Evolutionary conservation across 1,140 invertebrate genomes (phyloP).

Genomic region (Lepidostoma basale): DNA sequence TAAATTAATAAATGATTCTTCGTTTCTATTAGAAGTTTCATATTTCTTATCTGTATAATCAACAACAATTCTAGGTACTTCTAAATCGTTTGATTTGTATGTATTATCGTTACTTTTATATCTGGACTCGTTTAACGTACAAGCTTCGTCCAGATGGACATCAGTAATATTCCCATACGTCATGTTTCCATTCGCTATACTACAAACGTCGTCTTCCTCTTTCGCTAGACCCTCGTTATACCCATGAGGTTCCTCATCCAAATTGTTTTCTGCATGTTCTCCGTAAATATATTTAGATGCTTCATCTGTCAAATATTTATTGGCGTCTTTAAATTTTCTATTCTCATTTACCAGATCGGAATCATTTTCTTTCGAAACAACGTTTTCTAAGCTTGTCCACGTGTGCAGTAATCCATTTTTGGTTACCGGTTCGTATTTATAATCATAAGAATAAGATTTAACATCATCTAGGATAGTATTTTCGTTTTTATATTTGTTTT

Average conservation of each 20-base stretch:
- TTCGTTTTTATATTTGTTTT: slow-evolving; percentile 40
- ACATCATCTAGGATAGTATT: slow-evolving; percentile 2
- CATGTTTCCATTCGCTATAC: no score
- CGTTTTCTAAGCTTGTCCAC: slow-evolving; percentile 35
- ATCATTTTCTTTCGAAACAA: slow-evolving; percentile 33
- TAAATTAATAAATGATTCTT: not conserved
- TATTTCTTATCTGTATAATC: not conserved
- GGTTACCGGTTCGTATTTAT: slow-evolving; percentile 7
- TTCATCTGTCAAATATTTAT: not conserved
- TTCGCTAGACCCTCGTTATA: not conserved
- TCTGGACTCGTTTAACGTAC: no score
- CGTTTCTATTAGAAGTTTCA: not conserved
- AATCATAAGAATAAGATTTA: not conserved
- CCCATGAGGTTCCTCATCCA: no score
- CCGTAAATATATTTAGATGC: slow-evolving; percentile 13
- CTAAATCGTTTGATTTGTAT: not conserved
- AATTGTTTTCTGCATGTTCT: not conserved
- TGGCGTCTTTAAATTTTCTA: not conserved
- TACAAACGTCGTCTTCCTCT: no score
- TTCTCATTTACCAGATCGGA: not conserved
- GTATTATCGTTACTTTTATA: not conserved
- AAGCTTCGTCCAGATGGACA: no score
- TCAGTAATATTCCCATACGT: no score
- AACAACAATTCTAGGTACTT: slow-evolving; percentile 2
- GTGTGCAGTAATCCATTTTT: slow-evolving; percentile 12